Conservation (phyloP, 2,797 vertebrate species). For the Rostrhamus sociabilis region DNA sequence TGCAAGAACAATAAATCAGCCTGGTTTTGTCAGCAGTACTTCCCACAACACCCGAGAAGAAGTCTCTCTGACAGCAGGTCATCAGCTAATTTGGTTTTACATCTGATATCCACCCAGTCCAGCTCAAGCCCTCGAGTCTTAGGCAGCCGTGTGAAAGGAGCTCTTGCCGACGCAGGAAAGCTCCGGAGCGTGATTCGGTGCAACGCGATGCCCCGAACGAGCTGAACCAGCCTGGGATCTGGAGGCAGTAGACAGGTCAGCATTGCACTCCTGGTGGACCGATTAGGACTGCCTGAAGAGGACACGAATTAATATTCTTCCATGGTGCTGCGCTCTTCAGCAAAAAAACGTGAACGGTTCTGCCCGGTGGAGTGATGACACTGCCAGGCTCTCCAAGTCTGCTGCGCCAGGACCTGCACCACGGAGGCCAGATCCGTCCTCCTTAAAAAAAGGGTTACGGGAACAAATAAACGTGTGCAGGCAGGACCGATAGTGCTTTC, state of each 20-base stretch:
- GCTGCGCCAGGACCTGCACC: background rate
- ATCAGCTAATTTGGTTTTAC: background rate
- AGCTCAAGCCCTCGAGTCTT: background rate
- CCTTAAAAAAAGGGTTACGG: background rate
- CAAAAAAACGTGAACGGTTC: background rate
- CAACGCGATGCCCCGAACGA: background rate
- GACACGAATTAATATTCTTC: background rate
- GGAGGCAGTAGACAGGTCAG: background rate
- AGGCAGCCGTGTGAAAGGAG: background rate
- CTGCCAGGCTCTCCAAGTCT: background rate
- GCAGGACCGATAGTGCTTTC: background rate
- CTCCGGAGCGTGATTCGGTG: fast-evolving
- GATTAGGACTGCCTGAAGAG: background rate
- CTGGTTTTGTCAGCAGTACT: background rate
- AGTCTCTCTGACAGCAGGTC: background rate
- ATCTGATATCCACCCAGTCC: background rate
- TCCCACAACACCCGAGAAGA: background rate
- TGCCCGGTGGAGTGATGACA: background rate
- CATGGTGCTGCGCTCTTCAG: background rate
- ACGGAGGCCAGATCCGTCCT: background rate
- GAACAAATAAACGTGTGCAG: background rate
- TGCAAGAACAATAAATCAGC: background rate
- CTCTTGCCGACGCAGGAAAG: background rate
- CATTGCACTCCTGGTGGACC: background rate
- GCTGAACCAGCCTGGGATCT: background rate